These are phyloP conservation scores for Chloroclystis v-ata DNA, from an alignment of 2,888 invertebrate genomes.

Conservation along the genomic window DNA sequence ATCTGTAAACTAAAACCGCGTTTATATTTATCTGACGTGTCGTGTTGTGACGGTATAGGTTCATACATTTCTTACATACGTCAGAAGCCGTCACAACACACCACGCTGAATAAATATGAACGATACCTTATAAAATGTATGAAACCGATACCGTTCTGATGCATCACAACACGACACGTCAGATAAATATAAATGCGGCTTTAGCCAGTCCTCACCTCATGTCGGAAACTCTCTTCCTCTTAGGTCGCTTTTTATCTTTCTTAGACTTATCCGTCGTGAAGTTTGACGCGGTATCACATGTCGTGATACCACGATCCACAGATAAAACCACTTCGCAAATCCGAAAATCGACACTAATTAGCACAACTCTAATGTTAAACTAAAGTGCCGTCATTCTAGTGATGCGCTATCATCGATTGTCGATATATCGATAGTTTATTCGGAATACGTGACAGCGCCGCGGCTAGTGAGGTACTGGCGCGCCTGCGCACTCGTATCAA, in stretches of 20 bases:
- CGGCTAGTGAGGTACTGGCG: slow-evolving; percentile 56
- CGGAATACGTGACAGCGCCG: slow-evolving; percentile 33
- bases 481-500: slow-evolving; percentile 51
- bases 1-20: no score
- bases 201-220: slow-evolving; percentile 56
- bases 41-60: no score
- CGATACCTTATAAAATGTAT: no score
- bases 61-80: no score
- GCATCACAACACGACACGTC: no score
- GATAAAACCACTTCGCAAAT: slow-evolving; percentile 4
- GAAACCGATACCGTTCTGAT: no score
- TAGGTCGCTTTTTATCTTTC: slow-evolving; percentile 57
- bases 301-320: slow-evolving; percentile 62
- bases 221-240: slow-evolving; percentile 66
- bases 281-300: slow-evolving; percentile 68
- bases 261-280: slow-evolving; percentile 61
- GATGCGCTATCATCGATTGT: neutral
- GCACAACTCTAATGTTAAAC: slow-evolving; percentile 4
- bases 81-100: no score
- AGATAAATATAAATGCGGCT: no score
- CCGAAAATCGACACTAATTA: neutral
- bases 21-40: no score
- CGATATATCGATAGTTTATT: slow-evolving; percentile 31
- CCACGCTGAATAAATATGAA: no score
- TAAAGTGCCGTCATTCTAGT: neutral